These are phyloP conservation scores for Calyptommatus sinebrachiatus DNA, from an alignment of 2,113 vertebrate genomes.

Conservation along the genomic window DNA sequence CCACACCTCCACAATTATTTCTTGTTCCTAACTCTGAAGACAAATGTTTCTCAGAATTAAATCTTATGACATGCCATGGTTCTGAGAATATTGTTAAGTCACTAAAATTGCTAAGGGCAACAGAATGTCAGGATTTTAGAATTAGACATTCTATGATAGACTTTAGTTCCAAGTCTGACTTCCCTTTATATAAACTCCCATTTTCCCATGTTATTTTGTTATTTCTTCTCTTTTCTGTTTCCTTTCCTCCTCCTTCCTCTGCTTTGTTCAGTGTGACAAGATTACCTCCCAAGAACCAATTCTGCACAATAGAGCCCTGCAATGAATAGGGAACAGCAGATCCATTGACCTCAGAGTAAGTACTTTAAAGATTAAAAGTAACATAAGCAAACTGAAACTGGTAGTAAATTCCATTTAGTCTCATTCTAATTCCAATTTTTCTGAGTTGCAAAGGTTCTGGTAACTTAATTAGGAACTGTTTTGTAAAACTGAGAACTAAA, in stretches of 20 bases:
- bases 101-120: conserved; percentile 22
- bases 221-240: neutral
- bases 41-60: neutral
- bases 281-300: conserved; percentile 1
- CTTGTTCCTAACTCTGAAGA: neutral
- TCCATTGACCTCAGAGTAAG: conserved; percentile 16
- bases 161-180: neutral
- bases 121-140: conserved; percentile 25
- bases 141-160: neutral
- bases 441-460: neutral
- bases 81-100: conserved; percentile 31
- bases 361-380: neutral
- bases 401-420: neutral
- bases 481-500: too few species aligned
- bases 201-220: neutral
- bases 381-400: neutral
- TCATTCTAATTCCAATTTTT: neutral
- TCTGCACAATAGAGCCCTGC: conserved; percentile 16
- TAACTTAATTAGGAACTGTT: neutral
- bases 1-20: neutral
- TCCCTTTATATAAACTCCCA: conserved; percentile 1
- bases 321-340: conserved; percentile 22
- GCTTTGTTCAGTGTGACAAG: conserved; percentile 14
- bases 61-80: conserved; percentile 3
- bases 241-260: conserved; percentile 5